Percentiles rank a stretch among this genome's conserved stretches.
Conservation (phyloP, 1,140 invertebrate genomes). For the Gryllus bimaculatus region DNA sequence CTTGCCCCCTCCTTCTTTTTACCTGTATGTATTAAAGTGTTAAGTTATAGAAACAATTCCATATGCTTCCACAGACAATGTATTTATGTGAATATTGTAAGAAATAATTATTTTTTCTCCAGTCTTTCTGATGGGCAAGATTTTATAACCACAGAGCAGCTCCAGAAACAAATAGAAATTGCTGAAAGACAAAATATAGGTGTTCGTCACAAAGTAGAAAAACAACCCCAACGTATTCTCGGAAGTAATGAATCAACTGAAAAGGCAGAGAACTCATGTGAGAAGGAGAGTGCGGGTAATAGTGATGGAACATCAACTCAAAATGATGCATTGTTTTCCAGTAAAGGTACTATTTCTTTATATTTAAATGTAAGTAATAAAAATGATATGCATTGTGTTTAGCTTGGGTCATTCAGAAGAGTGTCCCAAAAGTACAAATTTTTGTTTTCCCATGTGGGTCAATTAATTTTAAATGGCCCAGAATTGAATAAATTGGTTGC, state of each 20-base stretch:
- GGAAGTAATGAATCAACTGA: constrained; percentile 18
- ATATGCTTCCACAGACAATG: neutral
- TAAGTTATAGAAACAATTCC: too few relatives aligned
- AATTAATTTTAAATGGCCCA: too few relatives aligned
- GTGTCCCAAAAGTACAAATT: too few relatives aligned
- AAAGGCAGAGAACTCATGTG: constrained; percentile 17
- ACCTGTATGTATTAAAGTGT: too few relatives aligned
- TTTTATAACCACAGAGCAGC: constrained; percentile 70
- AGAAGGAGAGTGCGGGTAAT: constrained; percentile 9
- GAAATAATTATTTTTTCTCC: constrained; percentile 6
- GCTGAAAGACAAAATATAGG: neutral
- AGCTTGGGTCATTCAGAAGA: too few relatives aligned
- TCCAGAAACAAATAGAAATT: constrained; percentile 51
- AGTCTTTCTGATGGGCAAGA: constrained; percentile 72
- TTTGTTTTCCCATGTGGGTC: too few relatives aligned
- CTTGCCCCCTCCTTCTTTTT: too few relatives aligned
- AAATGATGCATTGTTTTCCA: neutral
- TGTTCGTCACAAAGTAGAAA: neutral
- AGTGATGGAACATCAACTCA: neutral
- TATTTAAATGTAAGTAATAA: neutral
- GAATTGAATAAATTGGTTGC: too few relatives aligned
- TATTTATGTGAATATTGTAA: neutral
- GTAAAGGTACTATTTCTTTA: neutral
- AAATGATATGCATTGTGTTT: too few relatives aligned
- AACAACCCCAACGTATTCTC: neutral